Base-by-base conservation (phyloP, 1,140 invertebrate genomes). In the Panagrolaimus sp. region DNA sequence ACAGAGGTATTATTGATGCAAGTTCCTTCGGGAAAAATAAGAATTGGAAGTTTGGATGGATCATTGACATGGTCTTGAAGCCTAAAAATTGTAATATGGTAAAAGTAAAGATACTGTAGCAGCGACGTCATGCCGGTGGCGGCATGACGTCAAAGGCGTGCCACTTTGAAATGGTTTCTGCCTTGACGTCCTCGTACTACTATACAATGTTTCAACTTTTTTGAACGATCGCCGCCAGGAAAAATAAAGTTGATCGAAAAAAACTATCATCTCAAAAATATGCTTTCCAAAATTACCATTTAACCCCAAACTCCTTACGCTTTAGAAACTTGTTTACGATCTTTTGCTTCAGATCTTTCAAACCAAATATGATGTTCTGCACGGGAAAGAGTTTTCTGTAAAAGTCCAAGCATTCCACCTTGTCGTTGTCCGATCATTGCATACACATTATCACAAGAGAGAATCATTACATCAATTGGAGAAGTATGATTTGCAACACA, bases 401-500 rank as follows among this genome's bases (percentile, higher is more conserved):
- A 85, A 63, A 98, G 52, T 4, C 96, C 95, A 48, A 98, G 87
- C 82, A 97, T 93, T 26, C 94, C 96, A 45, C 91, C 91, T 78
- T 99, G 96, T 28, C 90, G 87, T 84, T 98, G 96, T 24, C 96
- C 96, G 88, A 97, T 94, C 91, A 99, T 87, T 47, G 94, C 95
- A 86, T 98, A 99, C 80, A 91, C 91, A 69, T 63, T 95, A 86
- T 98, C 95, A 86, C 92, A 93, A 88, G 94, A 94, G 47, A 99
- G 88, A 72, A 98, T 90, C 69, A 98, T 88, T 48, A 94, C 94
- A 86, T 99, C 96, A 73, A 98, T 95, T 1, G 96, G 96, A 70
- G 93, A 96, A 1, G 96, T 99, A 84, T 99, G 96, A 87, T 98
- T 98, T 58, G 96, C 95, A 17, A 98, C 96, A 86, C 94, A 97